Percentiles rank a stretch among this genome's conserved stretches.
Evolutionary conservation across 2,797 vertebrate species (phyloP).

Genomic region (Neostethus bicornis): DNA sequence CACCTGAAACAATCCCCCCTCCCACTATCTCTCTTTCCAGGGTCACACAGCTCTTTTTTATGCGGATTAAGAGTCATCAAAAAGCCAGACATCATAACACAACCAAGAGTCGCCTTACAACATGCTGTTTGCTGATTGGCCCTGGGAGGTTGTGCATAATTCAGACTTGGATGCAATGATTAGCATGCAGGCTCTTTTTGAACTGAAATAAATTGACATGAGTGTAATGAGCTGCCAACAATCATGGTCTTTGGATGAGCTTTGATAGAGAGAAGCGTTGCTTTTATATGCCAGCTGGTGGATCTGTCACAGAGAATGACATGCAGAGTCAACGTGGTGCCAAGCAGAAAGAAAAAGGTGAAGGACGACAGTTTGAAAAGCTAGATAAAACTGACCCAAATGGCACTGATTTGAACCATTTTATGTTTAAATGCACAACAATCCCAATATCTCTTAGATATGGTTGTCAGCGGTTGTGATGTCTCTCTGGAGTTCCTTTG

Average conservation of each 20-base stretch:
- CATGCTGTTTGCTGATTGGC: conserved; percentile 10
- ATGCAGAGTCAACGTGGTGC: conserved; percentile 54
- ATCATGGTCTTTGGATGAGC: conserved; percentile 21
- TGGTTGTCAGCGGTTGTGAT: conserved; percentile 9
- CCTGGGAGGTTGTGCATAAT: conserved; percentile 15
- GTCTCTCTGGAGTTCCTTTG: conserved; percentile 17
- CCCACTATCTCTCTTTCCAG: not conserved
- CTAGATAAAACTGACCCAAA: conserved; percentile 43
- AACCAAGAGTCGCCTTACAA: not conserved
- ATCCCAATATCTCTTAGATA: conserved; percentile 33
- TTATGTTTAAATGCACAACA: conserved; percentile 54
- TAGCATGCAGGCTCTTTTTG: conserved; percentile 14
- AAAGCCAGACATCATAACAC: not conserved
- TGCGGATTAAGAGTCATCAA: not conserved
- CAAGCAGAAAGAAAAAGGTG: conserved; percentile 54
- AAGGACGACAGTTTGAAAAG: conserved; percentile 44
- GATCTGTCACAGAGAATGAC: conserved; percentile 36
- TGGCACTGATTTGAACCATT: conserved; percentile 27
- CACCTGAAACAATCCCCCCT: conserved; percentile 19
- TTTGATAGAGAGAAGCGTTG: conserved; percentile 8
- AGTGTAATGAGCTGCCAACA: conserved; percentile 24
- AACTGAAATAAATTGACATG: conserved; percentile 23
- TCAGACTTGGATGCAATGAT: conserved; percentile 15
- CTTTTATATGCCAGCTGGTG: conserved; percentile 37
- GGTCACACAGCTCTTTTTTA: not conserved